These are phyloP conservation scores for Dasypolia templi DNA, from an alignment of 2,888 invertebrate species.

Conservation along the genomic window DNA sequence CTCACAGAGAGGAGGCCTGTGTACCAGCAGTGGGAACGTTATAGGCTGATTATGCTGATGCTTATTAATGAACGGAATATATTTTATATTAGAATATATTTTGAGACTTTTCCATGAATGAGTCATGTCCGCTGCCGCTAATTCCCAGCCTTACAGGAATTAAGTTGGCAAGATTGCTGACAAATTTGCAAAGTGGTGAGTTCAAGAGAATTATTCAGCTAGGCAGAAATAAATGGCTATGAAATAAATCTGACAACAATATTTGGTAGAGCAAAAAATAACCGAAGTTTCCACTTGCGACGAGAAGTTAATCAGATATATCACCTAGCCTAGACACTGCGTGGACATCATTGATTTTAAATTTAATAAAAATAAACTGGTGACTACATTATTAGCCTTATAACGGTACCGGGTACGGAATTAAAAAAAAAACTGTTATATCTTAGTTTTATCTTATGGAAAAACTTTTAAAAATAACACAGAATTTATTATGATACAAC, in stretches of 20 bases:
- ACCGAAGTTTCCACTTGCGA: not conserved
- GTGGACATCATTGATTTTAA: not conserved
- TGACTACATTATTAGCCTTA: not conserved
- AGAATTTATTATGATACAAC: conserved; percentile 32
- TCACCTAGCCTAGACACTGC: not conserved
- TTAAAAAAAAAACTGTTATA: not conserved
- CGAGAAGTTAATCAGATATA: not conserved
- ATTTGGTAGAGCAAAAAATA: not conserved
- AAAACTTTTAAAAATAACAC: conserved; percentile 1
- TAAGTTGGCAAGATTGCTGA: too few relatives aligned
- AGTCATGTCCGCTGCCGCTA: not conserved
- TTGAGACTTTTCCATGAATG: not conserved
- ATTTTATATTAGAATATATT: not conserved
- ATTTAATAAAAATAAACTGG: not conserved
- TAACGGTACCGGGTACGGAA: not conserved
- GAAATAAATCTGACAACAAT: not conserved
- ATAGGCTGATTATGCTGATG: too few relatives aligned
- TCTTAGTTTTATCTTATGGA: not conserved
- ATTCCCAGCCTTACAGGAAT: too few relatives aligned
- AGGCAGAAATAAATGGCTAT: not conserved
- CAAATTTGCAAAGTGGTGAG: not conserved
- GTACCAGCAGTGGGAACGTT: too few relatives aligned
- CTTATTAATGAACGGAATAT: conserved; percentile 14
- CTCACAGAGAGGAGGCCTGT: too few relatives aligned
- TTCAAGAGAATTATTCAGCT: not conserved